A percentile compares a stretch with the other conserved stretches of the same genome.
Evolutionary conservation across 2,113 vertebrate genomes (phyloP).

Genomic region (Myrmecophaga tridactyla): DNA sequence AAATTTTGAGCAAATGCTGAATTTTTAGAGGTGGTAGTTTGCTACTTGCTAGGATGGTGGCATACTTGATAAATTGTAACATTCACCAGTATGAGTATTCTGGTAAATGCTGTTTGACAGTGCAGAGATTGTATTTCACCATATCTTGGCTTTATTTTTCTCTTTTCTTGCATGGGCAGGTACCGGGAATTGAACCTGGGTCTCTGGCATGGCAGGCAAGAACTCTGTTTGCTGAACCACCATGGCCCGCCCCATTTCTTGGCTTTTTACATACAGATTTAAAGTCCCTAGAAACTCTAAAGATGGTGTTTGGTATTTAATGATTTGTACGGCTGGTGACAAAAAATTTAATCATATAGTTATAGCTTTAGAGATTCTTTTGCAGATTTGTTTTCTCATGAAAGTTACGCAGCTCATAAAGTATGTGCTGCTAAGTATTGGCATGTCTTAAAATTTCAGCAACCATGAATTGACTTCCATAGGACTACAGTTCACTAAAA

Average conservation of each 20-base stretch:
- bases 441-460: not conserved
- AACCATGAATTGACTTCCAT: constrained; percentile 3
- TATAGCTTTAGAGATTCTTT: not conserved
- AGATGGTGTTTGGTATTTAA: constrained; percentile 26
- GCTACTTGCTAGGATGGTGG: not conserved
- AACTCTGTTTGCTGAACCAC: too few relatives aligned
- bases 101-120: constrained; percentile 48
- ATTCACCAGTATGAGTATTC: constrained; percentile 6
- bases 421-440: not conserved
- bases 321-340: constrained; percentile 46
- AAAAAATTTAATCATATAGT: constrained; percentile 26
- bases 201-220: too few relatives aligned
- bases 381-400: not conserved
- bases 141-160: constrained; percentile 67
- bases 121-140: not conserved
- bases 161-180: too few relatives aligned
- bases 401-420: constrained; percentile 36
- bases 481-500: not conserved
- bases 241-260: too few relatives aligned
- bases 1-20: constrained; percentile 22
- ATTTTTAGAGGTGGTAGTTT: constrained; percentile 17
- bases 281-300: constrained; percentile 18
- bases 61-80: constrained; percentile 20
- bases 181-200: too few relatives aligned
- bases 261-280: constrained; percentile 59